Evolutionary conservation across 2,797 vertebrate genomes (phyloP).

Genomic region (Peromyscus melanophrys): DNA sequence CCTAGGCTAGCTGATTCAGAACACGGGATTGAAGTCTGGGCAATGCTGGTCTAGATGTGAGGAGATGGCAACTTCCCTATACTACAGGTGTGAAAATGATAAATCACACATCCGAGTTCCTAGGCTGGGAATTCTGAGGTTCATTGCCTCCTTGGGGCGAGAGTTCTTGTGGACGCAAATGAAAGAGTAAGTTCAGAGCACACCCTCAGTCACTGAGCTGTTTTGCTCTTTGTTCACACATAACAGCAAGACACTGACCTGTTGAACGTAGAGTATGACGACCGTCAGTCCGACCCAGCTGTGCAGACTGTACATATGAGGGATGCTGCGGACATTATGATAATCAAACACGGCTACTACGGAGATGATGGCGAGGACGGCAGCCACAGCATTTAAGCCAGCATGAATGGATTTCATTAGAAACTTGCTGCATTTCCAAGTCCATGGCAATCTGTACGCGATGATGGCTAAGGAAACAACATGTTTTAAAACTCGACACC

Average conservation of each 20-base stretch:
- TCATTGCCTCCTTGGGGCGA: background rate
- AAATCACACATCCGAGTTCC: background rate
- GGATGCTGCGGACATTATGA: constrained; percentile 92
- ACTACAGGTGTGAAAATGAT: background rate
- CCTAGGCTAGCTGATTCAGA: background rate
- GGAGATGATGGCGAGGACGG: constrained; percentile 92
- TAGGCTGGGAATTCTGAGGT: background rate
- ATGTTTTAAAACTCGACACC: background rate
- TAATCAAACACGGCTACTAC: constrained; percentile 96
- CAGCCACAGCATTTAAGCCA: constrained; percentile 91
- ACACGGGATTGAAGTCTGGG: background rate
- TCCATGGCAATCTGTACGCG: constrained; percentile 98
- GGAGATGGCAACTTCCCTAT: background rate
- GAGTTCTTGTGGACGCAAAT: constrained; percentile 5
- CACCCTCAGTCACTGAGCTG: background rate
- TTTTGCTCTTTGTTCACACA: constrained; percentile 71
- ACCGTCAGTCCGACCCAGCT: constrained; percentile 96
- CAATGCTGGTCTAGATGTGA: background rate
- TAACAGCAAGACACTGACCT: constrained; percentile 91
- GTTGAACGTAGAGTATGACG: constrained; percentile 92
- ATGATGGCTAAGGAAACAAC: constrained; percentile 93
- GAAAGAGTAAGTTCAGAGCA: constrained; percentile 18
- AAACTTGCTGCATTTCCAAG: constrained; percentile 96
- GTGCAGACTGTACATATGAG: constrained; percentile 99
- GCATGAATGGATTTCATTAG: constrained; percentile 97